Percentiles rank a stretch among this genome's conserved stretches.
phyloP scores from a whole-genome alignment of 2,797 vertebrate species.

The Chromis chromis region DNA sequence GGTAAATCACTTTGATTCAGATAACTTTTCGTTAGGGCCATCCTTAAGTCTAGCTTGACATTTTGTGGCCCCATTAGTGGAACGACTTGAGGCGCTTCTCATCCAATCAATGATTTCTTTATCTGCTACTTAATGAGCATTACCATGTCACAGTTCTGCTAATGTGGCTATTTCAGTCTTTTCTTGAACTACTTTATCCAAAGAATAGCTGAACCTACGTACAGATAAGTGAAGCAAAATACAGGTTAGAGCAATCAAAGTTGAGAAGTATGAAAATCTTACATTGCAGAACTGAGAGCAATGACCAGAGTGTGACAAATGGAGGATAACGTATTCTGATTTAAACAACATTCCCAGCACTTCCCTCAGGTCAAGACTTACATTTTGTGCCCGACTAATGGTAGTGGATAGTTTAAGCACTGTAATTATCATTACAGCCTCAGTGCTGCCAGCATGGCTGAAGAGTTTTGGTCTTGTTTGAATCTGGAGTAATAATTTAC shows the following conservation, averaged over 20 bases:
- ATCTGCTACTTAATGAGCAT: background rate
- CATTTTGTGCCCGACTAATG: background rate
- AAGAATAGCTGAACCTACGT: background rate
- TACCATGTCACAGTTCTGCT: background rate
- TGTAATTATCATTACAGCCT: conserved; percentile 10
- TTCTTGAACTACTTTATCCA: background rate
- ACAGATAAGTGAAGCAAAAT: background rate
- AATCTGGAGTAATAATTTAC: conserved; percentile 19
- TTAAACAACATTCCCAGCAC: background rate
- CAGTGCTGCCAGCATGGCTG: background rate
- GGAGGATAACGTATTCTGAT: background rate
- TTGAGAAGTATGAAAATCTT: background rate
- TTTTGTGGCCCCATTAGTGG: background rate
- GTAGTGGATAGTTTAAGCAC: background rate
- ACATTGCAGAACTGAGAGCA: background rate
- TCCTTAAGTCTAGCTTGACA: background rate
- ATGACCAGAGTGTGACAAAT: background rate
- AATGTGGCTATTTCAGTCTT: background rate
- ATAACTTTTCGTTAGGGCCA: background rate
- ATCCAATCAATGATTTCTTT: background rate
- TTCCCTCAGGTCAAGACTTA: background rate
- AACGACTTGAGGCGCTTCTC: background rate
- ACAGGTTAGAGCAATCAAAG: background rate
- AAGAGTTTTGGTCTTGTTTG: background rate
- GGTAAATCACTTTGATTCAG: background rate